Base-by-base conservation (phyloP, 2,797 vertebrate species). In the Cynopterus sphinx region DNA sequence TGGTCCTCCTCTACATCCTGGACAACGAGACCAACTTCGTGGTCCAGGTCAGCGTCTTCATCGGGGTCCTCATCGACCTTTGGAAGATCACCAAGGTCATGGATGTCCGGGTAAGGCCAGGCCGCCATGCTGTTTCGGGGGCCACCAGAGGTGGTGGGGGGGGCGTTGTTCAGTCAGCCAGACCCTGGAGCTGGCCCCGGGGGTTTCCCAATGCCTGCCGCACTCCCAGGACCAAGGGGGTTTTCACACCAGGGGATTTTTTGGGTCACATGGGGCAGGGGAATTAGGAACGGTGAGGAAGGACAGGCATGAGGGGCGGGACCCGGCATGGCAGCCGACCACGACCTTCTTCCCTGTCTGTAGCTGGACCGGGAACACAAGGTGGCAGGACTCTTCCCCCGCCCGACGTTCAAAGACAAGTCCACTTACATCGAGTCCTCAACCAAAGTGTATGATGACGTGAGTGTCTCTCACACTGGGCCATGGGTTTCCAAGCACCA, bases 1-100 rank as follows among this genome's bases (percentile, higher is more conserved):
- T 99, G 6, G 99, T 99, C 36, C 98, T 99, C 21, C 99, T 99
- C 21, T 99, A 99, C 97, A 99, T 99, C 87, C 95, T 99, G 97
- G 99, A 99, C 98, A 99, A 99, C 0, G 99, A 99, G 97, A 99
- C 99, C 87, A 99, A 99, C 98, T 99, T 99, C 0, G 99, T 99
- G 97, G 99, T 99, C 46, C 99, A 99, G 97, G 99, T 99, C 98
- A 99, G 99, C 98, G 99, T 99, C 93, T 99, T 99, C 98, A 99
- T 99, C 0, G 99, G 99, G 91, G 99, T 99, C 67, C 99, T 99
- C 46, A 99, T 99, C 7, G 99, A 99, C 97, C 98, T 99, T 98
- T 99, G 99, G 99, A 99, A 99, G 98, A 99, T 99, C 98, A 99
- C 99, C 90, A 99, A 99, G 98, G 99, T 99, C 98, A 99, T 99